Evolutionary conservation across 2,113 vertebrate genomes (phyloP), one percentile per base, ranked within the genome.

Genomic region (Hemibagrus wyckioides): DNA sequence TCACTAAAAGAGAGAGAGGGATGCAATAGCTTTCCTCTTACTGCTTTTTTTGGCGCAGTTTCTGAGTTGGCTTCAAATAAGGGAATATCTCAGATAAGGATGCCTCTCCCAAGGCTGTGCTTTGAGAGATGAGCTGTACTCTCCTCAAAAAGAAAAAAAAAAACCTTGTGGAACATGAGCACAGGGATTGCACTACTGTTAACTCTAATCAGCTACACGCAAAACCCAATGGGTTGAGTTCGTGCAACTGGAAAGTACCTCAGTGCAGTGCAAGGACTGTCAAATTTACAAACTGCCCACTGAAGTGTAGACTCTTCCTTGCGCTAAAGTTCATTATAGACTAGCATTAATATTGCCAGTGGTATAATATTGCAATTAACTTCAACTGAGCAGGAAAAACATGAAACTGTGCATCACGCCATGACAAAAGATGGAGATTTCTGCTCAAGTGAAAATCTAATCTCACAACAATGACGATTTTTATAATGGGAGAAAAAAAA

Each of bases 21-120:
- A 67, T 5, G n/a, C n/a, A 21, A 1, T 0, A 9, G 17, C 19
- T 33, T 52, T 79, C 76, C 15, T n/a, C 50, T 57, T 39, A 23
- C 30, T 39, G 52, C 19, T 39, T 36, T 77, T n/a, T 28, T 79
- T 79, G 75, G 48, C 48, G 1, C n/a, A 3, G 21, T 39, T 39
- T 9, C 54, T 36, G 79, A 57, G 28, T 28, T 54, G 75, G 48
- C 48, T 3, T 41, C 44, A 79, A 52, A 10, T 79, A 54, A 79
- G 44, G 28, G 48, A 79, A n/a, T 80, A 80, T 80, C n/a, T 80
- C n/a, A 23, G 77, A 80, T 56, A 52, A 52, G 48, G 44, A 79
- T 79, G 48, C 48, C 9, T 56, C 50, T 80, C 77, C 77, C 54
- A 57, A 57, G 21, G 79, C 79, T 57, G 79, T 57, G 33, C 54